phyloP scores from a whole-genome alignment of 2,888 invertebrate species.

The Saturnia pavonia region DNA sequence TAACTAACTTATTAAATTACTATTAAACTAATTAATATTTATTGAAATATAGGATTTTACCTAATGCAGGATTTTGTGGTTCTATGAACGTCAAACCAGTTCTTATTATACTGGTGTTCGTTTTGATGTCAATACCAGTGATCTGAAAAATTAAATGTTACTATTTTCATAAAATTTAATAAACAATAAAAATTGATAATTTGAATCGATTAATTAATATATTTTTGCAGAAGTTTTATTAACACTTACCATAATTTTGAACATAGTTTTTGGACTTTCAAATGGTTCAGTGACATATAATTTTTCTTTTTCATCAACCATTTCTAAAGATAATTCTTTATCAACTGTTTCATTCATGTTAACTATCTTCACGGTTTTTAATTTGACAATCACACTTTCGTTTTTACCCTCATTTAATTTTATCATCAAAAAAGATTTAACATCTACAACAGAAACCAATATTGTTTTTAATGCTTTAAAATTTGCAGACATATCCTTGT shows the following conservation, averaged over 20 bases:
- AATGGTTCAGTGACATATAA: slow-evolving; percentile 46
- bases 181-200: too few relatives aligned
- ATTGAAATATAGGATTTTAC: too few relatives aligned
- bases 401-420: slow-evolving; percentile 33
- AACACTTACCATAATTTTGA: slow-evolving; percentile 52
- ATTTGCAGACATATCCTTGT: too few relatives aligned
- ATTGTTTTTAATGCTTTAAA: background rate
- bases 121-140: slow-evolving; percentile 36
- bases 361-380: slow-evolving; percentile 41
- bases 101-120: slow-evolving; percentile 37
- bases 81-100: slow-evolving; percentile 44
- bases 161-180: background rate
- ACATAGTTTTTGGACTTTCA: slow-evolving; percentile 42
- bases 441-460: slow-evolving; percentile 34
- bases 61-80: slow-evolving; percentile 35
- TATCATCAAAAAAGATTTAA: slow-evolving; percentile 45
- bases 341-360: slow-evolving; percentile 41
- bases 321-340: slow-evolving; percentile 35
- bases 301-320: slow-evolving; percentile 37
- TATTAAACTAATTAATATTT: too few relatives aligned
- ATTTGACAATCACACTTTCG: slow-evolving; percentile 35
- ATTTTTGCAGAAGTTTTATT: background rate
- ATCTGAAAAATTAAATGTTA: slow-evolving; percentile 38
- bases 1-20: too few relatives aligned
- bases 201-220: background rate